These are phyloP conservation scores for Myzus persicae DNA, from an alignment of 1,140 invertebrate species.

Conservation along the genomic window DNA sequence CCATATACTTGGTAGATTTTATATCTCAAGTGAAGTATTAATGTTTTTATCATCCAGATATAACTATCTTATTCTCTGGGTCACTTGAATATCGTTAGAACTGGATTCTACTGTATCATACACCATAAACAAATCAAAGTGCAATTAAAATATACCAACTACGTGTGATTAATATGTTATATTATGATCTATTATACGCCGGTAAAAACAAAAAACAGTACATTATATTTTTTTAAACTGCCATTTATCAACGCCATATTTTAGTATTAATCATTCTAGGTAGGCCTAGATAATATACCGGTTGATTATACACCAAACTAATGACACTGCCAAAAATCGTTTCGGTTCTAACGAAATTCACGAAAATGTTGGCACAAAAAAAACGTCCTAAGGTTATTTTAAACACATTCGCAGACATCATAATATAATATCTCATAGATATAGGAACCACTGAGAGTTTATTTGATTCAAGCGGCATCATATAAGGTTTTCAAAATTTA, in stretches of 20 bases:
- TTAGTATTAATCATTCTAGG: background rate
- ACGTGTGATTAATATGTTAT: background rate
- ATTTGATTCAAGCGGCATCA: background rate
- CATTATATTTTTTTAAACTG: background rate
- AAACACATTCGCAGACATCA: constrained; percentile 20
- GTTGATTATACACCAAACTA: background rate
- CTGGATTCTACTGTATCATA: background rate
- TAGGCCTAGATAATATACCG: background rate
- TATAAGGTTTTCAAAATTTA: background rate
- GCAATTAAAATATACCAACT: background rate
- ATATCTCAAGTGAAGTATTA: too few species aligned
- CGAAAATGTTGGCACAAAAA: background rate
- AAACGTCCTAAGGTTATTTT: constrained; percentile 12
- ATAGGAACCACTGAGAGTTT: background rate
- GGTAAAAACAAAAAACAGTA: background rate
- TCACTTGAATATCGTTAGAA: too few species aligned
- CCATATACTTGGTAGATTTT: too few species aligned
- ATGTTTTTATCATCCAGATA: too few species aligned
- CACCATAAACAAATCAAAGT: background rate
- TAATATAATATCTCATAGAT: constrained; percentile 2
- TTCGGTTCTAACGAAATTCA: background rate
- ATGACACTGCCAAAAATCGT: constrained; percentile 11
- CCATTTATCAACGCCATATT: background rate
- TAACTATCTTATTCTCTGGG: too few species aligned
- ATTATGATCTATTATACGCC: background rate